Percentiles rank a stretch among this genome's conserved stretches.
phyloP scores from a whole-genome alignment of 2,797 vertebrate species.

The Dryobates pubescens region DNA sequence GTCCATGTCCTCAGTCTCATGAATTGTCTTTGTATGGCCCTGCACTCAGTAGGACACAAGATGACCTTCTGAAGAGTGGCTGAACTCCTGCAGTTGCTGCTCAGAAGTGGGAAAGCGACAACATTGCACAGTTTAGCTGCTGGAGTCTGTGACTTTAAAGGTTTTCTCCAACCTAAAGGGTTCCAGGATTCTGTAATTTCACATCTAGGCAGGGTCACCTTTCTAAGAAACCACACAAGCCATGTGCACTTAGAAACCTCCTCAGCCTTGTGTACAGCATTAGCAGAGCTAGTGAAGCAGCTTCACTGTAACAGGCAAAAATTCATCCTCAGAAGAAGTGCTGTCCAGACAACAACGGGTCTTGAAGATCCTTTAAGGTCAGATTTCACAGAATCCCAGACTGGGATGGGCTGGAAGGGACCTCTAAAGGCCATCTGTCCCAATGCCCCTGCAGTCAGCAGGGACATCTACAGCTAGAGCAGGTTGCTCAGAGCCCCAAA shows the following conservation, averaged over 20 bases:
- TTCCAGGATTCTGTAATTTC: too few species aligned
- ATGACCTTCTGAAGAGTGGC: neutral
- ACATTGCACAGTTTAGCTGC: neutral
- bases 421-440: neutral
- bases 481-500: neutral
- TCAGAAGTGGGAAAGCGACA: neutral
- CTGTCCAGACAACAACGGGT: too few species aligned
- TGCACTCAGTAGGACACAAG: neutral
- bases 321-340: too few species aligned
- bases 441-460: neutral
- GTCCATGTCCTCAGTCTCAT: neutral
- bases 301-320: too few species aligned
- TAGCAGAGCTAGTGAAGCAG: too few species aligned
- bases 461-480: neutral
- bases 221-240: neutral
- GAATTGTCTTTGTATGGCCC: neutral
- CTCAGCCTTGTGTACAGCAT: too few species aligned
- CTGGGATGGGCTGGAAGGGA: neutral
- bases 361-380: too few species aligned
- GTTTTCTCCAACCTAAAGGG: too few species aligned
- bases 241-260: neutral
- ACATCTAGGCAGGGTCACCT: neutral
- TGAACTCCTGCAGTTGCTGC: neutral
- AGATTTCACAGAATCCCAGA: neutral
- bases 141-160: neutral